phyloP scores from a whole-genome alignment of 1,140 invertebrate species.

The Drosophila pseudoobscura region DNA sequence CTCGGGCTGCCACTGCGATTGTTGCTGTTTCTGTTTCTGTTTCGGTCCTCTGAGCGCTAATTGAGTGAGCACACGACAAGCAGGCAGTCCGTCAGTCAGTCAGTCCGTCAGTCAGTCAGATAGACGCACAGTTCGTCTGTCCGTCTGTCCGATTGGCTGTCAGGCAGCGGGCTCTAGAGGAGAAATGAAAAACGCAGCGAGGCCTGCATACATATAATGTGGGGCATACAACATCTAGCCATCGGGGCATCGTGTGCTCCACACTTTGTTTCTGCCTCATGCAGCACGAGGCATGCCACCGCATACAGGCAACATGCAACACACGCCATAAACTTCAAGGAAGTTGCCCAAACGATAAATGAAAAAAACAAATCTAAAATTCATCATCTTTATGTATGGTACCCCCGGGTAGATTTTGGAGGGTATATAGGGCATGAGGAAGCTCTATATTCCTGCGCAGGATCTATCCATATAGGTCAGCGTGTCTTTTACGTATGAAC shows the following conservation, averaged over 20 bases:
- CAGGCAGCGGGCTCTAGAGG: constrained; percentile 55
- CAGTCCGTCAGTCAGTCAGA: constrained; percentile 20
- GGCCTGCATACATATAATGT: constrained; percentile 65
- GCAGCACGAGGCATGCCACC: constrained; percentile 61
- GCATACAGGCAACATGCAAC: constrained; percentile 42
- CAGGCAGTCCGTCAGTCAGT: constrained; percentile 24
- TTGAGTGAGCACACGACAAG: constrained; percentile 74
- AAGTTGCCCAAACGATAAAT: constrained; percentile 57
- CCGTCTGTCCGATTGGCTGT: constrained; percentile 21
- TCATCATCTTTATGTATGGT: constrained; percentile 7
- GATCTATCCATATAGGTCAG: no score
- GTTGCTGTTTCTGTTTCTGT: constrained; percentile 78
- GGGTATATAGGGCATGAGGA: no score
- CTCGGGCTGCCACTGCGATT: constrained; percentile 40
- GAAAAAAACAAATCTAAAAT: constrained; percentile 10
- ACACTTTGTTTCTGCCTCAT: constrained; percentile 51
- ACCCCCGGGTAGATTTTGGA: no score
- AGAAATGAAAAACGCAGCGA: constrained; percentile 79
- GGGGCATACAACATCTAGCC: constrained; percentile 41
- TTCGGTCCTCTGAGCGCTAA: constrained; percentile 71
- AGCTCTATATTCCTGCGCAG: no score
- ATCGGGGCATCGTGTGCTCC: constrained; percentile 22
- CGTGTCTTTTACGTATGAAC: no score
- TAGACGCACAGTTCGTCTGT: constrained; percentile 24
- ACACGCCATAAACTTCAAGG: constrained; percentile 70